Evolutionary conservation across 2,797 vertebrate species (phyloP).

Genomic region (Cichlasoma orientale): DNA sequence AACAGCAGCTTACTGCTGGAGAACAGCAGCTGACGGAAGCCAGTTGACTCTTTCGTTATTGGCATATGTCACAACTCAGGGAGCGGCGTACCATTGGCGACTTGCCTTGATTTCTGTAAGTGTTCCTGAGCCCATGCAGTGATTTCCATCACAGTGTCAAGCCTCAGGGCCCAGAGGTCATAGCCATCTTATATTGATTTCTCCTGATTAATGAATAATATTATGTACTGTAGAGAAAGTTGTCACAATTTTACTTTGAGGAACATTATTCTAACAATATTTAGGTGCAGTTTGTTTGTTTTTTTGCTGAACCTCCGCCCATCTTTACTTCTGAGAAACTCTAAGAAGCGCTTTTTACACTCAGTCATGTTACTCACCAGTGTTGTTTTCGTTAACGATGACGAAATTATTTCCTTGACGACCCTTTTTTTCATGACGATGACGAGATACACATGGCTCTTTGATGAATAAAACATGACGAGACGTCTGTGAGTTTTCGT

Average conservation of each 20-base stretch:
- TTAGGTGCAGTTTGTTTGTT: neutral
- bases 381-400: too few relatives aligned
- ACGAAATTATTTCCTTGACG: too few relatives aligned
- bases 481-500: too few relatives aligned
- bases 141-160: neutral
- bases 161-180: neutral
- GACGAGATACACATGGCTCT: too few relatives aligned
- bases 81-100: too few relatives aligned
- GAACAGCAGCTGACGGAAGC: fast-evolving
- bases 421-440: too few relatives aligned
- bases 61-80: too few relatives aligned
- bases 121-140: neutral
- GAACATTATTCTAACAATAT: neutral
- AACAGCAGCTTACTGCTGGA: neutral
- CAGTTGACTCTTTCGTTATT: too few relatives aligned
- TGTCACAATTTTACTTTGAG: neutral
- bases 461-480: too few relatives aligned
- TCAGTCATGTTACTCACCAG: neutral
- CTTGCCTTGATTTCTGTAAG: neutral
- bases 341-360: neutral
- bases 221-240: neutral
- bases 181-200: neutral
- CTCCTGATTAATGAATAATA: too few relatives aligned
- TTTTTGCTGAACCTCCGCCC: neutral
- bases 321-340: neutral